These are phyloP conservation scores for Ibidorhyncha struthersii DNA, from an alignment of 2,113 vertebrate genomes.

Conservation along the genomic window DNA sequence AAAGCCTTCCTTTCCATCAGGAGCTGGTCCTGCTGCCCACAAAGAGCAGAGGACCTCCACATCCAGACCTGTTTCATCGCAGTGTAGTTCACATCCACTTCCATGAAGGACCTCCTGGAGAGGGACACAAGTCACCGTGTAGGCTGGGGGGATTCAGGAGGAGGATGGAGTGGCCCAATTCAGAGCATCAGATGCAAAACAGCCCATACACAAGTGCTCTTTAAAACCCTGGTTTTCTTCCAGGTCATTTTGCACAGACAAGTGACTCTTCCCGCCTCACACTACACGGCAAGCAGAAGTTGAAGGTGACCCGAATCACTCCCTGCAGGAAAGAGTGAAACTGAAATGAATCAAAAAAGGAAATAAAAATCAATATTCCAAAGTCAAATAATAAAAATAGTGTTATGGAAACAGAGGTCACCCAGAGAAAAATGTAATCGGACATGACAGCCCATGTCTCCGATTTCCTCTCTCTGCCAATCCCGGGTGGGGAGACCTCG, in stretches of 20 bases:
- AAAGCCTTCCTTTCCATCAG: background rate
- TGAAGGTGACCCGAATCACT: slow-evolving; percentile 51
- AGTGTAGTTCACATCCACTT: background rate
- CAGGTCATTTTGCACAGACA: background rate
- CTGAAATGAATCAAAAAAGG: slow-evolving; percentile 31
- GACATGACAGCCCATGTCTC: background rate
- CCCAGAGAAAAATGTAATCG: background rate
- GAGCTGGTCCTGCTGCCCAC: background rate
- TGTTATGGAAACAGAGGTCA: slow-evolving; percentile 28
- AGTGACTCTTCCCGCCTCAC: background rate
- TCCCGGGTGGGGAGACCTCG: background rate
- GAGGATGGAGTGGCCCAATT: background rate
- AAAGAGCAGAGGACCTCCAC: background rate
- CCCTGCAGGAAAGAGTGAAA: background rate
- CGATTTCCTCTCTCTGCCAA: background rate
- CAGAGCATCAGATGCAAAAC: background rate
- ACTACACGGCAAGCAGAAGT: background rate
- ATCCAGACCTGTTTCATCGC: background rate
- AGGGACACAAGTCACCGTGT: background rate
- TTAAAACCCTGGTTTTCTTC: background rate
- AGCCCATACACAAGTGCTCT: background rate
- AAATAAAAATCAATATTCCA: slow-evolving; percentile 52
- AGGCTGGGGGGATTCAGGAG: background rate
- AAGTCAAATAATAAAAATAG: slow-evolving; percentile 61
- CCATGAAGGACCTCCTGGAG: background rate